These are phyloP conservation scores for Alentia gelatinosa DNA, from an alignment of 2,888 invertebrate species.

Conservation along the genomic window DNA sequence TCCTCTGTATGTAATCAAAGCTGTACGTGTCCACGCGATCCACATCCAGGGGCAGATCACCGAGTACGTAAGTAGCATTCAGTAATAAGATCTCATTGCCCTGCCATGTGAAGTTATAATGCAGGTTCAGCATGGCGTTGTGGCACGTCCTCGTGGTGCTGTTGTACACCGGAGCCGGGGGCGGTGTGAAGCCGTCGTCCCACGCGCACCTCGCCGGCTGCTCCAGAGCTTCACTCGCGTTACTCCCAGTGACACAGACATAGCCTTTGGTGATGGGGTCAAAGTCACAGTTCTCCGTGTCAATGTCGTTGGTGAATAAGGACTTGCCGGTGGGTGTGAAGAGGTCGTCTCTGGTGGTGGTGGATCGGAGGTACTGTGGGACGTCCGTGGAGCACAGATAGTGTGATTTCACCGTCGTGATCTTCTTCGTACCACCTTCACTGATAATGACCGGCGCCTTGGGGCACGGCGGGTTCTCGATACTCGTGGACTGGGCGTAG, in stretches of 20 bases:
- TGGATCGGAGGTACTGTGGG: constrained; percentile 60
- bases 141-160: constrained; percentile 63
- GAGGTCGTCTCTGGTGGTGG: constrained; percentile 63
- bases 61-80: constrained; percentile 71
- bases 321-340: constrained; percentile 47
- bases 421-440: constrained; percentile 59
- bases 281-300: constrained; percentile 57
- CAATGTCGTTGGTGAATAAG: constrained; percentile 33
- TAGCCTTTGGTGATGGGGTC: constrained; percentile 57
- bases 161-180: constrained; percentile 65
- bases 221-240: neutral
- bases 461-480: constrained; percentile 65
- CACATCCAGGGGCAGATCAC: constrained; percentile 64
- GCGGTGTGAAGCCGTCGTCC: constrained; percentile 68
- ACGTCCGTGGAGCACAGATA: constrained; percentile 67
- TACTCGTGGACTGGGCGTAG: constrained; percentile 68
- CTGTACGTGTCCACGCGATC: neutral
- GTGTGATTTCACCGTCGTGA: constrained; percentile 66
- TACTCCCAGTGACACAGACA: constrained; percentile 51
- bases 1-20: neutral
- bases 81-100: constrained; percentile 68
- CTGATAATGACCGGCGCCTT: constrained; percentile 61
- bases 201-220: constrained; percentile 67
- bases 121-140: constrained; percentile 74
- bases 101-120: constrained; percentile 74